A percentile compares a stretch with the other conserved stretches of the same genome.
Evolutionary conservation across 2,888 invertebrate species (phyloP).

Genomic region (Pegoplata infirma): DNA sequence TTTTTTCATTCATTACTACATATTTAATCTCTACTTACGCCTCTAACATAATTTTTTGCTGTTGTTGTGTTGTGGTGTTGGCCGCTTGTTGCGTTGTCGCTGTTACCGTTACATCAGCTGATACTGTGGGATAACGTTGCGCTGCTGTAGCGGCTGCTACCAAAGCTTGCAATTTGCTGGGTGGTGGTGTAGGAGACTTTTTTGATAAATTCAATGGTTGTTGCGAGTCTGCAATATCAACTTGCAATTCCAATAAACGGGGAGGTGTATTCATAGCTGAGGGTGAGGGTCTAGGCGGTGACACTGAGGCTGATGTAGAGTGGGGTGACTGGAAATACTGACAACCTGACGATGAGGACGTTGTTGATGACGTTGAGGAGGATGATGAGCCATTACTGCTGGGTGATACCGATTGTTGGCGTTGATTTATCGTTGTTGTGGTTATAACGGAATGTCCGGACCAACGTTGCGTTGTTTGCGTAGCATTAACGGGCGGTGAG

Average conservation of each 20-base stretch:
- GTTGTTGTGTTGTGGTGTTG: slow-evolving; percentile 69
- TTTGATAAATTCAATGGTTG: slow-evolving; percentile 94
- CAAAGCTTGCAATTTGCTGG: slow-evolving; percentile 78
- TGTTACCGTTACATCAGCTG: slow-evolving; percentile 77
- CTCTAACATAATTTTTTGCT: slow-evolving; percentile 83
- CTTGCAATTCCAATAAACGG: slow-evolving; percentile 87
- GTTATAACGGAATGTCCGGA: slow-evolving; percentile 82
- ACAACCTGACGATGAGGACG: slow-evolving; percentile 73
- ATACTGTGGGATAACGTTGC: slow-evolving; percentile 75
- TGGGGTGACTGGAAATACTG: slow-evolving; percentile 79
- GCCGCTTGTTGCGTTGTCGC: slow-evolving; percentile 65
- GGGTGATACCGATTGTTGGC: slow-evolving; percentile 77
- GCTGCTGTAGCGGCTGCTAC: slow-evolving; percentile 74
- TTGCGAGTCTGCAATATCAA: slow-evolving; percentile 88
- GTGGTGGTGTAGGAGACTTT: slow-evolving; percentile 88
- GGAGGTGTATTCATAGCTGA: slow-evolving; percentile 69
- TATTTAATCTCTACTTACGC: slow-evolving; percentile 81
- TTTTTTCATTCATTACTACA: too few relatives aligned
- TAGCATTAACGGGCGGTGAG: slow-evolving; percentile 70
- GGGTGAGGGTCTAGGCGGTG: slow-evolving; percentile 77
- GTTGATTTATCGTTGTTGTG: slow-evolving; percentile 80
- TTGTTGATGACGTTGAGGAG: slow-evolving; percentile 74
- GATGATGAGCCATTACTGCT: slow-evolving; percentile 74
- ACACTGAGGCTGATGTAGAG: slow-evolving; percentile 78
- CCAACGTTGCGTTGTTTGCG: slow-evolving; percentile 73